Conservation (phyloP, 1,140 invertebrate species). For the Branchinecta lynchi region DNA sequence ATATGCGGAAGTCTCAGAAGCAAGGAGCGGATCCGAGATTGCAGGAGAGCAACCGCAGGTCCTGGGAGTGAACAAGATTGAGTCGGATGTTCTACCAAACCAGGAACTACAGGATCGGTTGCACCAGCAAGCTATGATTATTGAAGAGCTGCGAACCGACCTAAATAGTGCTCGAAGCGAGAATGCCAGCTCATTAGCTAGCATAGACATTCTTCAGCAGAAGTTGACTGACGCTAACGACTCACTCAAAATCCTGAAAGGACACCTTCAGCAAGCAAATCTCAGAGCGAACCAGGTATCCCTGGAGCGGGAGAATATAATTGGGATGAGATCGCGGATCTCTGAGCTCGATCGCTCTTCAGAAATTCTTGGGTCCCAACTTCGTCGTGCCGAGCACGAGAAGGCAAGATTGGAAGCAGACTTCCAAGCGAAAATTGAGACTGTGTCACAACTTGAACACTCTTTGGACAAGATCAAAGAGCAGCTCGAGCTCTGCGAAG, state of each 20-base stretch:
- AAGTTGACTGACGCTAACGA: neutral
- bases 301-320: neutral
- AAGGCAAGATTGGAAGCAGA: constrained; percentile 9
- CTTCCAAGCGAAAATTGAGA: neutral
- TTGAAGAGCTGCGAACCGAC: no score
- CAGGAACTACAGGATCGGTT: no score
- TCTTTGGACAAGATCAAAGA: neutral
- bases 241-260: neutral
- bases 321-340: neutral
- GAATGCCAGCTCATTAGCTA: neutral
- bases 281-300: neutral
- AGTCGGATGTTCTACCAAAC: no score
- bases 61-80: no score
- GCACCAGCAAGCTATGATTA: no score
- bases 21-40: no score
- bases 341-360: neutral
- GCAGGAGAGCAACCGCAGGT: no score
- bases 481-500: neutral
- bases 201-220: neutral
- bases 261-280: neutral
- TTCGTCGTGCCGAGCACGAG: neutral
- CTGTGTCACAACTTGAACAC: neutral
- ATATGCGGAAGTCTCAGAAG: no score
- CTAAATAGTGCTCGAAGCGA: neutral
- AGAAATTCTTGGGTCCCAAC: neutral